These are phyloP conservation scores for Elaphurus davidianus DNA, from an alignment of 2,113 vertebrate species.

Conservation along the genomic window DNA sequence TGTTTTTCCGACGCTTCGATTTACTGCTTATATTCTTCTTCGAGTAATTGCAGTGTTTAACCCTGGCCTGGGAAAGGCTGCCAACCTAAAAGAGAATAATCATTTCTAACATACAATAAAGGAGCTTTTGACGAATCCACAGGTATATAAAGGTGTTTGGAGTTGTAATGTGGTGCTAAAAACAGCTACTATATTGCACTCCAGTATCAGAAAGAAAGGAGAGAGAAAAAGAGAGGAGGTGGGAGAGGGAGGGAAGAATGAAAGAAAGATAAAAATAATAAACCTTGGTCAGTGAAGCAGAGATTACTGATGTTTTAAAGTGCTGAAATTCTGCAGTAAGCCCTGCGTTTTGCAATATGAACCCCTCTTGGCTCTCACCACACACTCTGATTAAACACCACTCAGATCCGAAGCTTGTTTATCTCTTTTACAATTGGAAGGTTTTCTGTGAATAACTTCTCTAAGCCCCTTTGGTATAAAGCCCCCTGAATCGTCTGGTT, in stretches of 20 bases:
- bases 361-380: neutral
- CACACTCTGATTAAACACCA: neutral
- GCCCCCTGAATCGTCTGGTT: neutral
- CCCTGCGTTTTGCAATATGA: neutral
- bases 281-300: neutral
- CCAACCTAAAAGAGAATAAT: neutral
- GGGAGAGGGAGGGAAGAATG: neutral
- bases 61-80: neutral
- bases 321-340: neutral
- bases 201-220: neutral
- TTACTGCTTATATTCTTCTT: neutral
- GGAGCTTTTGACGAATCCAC: neutral
- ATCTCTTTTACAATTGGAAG: conserved; percentile 34
- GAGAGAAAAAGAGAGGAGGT: too few relatives aligned
- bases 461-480: neutral
- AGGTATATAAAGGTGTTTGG: neutral
- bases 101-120: neutral
- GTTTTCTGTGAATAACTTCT: conserved; percentile 31
- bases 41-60: neutral
- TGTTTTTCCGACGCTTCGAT: conserved; percentile 43
- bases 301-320: neutral
- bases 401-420: conserved; percentile 44
- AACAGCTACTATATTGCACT: neutral
- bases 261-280: neutral
- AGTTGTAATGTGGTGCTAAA: neutral